Evolutionary conservation across 2,888 invertebrate genomes (phyloP), one percentile per base, ranked within the genome.

Genomic region (Pterostichus niger): DNA sequence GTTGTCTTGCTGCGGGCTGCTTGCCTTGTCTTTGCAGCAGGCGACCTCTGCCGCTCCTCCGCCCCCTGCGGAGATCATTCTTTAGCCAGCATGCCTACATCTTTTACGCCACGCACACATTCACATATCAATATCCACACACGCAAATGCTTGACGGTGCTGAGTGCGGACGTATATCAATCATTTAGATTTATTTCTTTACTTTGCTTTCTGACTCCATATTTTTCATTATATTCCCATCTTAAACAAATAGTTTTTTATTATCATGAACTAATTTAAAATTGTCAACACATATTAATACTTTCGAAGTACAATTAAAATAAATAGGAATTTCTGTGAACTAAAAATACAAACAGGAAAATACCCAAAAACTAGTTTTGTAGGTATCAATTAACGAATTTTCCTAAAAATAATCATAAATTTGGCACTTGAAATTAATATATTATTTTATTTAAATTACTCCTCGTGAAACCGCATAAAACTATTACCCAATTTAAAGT

Each of bases 31-130:
- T 79, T 79, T 82, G 49, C 87, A 87, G 87, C 86, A 86, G 86
- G 86, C 87, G 87, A 86, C 86, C 88, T 86, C 86, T 86, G 86
- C 87, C 86, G 87, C 87, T 85, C 86, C 83, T 86, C 85, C 86
- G 88, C 88, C 87, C 87, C 88, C 77, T 86, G 44, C 44, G 17
- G 83, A 44, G 80, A 75, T 84, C 73, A 77, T 82, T 82, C 84
- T 84, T 84, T 84, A 84, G 83, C 83, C 83, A 83, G 83, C 68
- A 83, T 83, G 83, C 83, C 83, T 83, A 83, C 83, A 83, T 64
- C 76, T 82, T 76, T 82, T 64, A 78, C 82, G 61, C 76, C 54
- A 76, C 49, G 54, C 59, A 75, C 64, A 49, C 77, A 77, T 35
- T 64, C 15, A 77, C 49, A 61, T 31, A 77, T 77, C 76, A 77